phyloP scores from a whole-genome alignment of 2,888 invertebrate genomes.

The Plusia festucae region DNA sequence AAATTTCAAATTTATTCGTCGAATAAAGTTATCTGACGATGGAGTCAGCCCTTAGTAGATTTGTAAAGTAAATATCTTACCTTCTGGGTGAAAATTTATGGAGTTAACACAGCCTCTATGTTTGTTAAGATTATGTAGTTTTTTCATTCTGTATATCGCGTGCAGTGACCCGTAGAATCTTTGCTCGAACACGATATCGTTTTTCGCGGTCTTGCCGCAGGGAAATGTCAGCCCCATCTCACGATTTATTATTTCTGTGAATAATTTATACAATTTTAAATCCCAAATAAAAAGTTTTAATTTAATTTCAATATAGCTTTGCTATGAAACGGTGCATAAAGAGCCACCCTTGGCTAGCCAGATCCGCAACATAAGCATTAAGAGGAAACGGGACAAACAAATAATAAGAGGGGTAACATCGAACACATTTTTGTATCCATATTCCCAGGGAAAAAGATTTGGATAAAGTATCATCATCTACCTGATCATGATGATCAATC shows the following conservation, averaged over 20 bases:
- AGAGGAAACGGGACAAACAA: neutral
- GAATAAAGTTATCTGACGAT: too few relatives aligned
- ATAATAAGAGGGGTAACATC: neutral
- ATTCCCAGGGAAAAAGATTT: neutral
- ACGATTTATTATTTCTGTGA: slow-evolving; percentile 91
- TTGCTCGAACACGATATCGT: slow-evolving; percentile 90
- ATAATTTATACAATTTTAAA: neutral
- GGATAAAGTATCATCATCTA: too few relatives aligned
- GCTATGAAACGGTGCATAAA: too few relatives aligned
- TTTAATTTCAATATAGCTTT: too few relatives aligned
- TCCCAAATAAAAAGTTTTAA: neutral
- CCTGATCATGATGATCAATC: too few relatives aligned
- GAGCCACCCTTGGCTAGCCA: too few relatives aligned
- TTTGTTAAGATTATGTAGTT: slow-evolving; percentile 93
- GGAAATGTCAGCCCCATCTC: slow-evolving; percentile 90
- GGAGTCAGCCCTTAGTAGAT: neutral
- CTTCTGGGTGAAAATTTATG: slow-evolving; percentile 95
- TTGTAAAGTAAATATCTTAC: slow-evolving; percentile 71
- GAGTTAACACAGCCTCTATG: slow-evolving; percentile 98
- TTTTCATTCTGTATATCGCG: slow-evolving; percentile 94
- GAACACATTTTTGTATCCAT: neutral
- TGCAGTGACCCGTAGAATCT: slow-evolving; percentile 95
- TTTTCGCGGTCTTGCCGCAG: slow-evolving; percentile 80
- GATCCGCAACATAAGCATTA: too few relatives aligned
- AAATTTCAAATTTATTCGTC: too few relatives aligned